Evolutionary conservation across 1,140 invertebrate species (phyloP).

Genomic region (Drosophila equinoxialis): DNA sequence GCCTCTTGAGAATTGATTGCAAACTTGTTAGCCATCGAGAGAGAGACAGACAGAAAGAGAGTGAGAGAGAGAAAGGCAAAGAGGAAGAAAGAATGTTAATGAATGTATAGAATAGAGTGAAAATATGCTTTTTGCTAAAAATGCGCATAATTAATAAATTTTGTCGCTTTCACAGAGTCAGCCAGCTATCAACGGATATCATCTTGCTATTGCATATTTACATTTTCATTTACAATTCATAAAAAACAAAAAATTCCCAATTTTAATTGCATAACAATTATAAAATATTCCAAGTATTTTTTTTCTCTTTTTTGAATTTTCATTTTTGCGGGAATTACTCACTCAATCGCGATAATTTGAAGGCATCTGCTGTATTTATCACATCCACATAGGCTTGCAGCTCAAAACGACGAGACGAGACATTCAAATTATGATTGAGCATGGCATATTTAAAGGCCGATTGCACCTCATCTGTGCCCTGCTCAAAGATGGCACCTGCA

Average conservation of each 20-base stretch:
- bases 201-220: slow-evolving; percentile 6
- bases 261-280: slow-evolving; percentile 21
- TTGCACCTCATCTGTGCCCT: slow-evolving; percentile 94
- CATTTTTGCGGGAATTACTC: slow-evolving; percentile 84
- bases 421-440: slow-evolving; percentile 91
- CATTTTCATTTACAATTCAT: not conserved
- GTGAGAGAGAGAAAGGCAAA: not conserved
- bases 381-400: slow-evolving; percentile 94
- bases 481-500: slow-evolving; percentile 94
- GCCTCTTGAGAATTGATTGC: slow-evolving; percentile 94
- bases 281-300: not conserved
- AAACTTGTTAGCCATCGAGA: slow-evolving; percentile 86
- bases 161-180: slow-evolving; percentile 19
- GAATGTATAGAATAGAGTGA: slow-evolving; percentile 14
- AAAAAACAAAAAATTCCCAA: not conserved
- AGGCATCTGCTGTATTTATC: slow-evolving; percentile 96
- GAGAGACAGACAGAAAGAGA: not conserved
- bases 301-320: too few relatives aligned
- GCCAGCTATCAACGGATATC: not conserved
- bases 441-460: slow-evolving; percentile 94
- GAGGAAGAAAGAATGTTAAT: slow-evolving; percentile 6
- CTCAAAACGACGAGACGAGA: slow-evolving; percentile 89
- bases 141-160: slow-evolving; percentile 47
- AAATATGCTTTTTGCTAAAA: slow-evolving; percentile 28
- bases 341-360: slow-evolving; percentile 94